Conservation (phyloP, 1,140 invertebrate genomes). For the Vanessa tameamea region DNA sequence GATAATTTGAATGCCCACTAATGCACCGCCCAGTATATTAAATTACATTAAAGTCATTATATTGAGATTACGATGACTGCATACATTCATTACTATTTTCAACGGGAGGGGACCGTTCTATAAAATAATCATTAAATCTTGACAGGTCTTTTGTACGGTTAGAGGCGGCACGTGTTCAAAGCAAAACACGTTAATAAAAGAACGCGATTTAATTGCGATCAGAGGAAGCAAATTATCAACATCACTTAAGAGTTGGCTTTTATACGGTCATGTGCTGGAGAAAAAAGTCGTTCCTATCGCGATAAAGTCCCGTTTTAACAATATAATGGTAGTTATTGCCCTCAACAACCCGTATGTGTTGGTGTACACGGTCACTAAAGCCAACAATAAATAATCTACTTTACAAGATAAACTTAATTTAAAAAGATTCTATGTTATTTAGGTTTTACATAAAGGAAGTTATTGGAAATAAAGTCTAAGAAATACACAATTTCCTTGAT, state of each 20-base stretch:
- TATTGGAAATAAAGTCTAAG: too few relatives aligned
- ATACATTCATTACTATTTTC: conserved; percentile 45
- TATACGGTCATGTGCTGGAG: conserved; percentile 11
- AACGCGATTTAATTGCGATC: conserved; percentile 35
- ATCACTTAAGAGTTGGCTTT: conserved; percentile 18
- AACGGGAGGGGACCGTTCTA: conserved; percentile 43
- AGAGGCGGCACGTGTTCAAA: conserved; percentile 42
- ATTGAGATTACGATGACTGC: conserved; percentile 50
- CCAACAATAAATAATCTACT: neutral
- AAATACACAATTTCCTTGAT: neutral
- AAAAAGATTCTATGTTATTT: neutral
- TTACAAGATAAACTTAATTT: neutral
- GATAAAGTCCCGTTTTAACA: conserved; percentile 13
- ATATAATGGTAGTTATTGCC: conserved; percentile 12
- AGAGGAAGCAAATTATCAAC: conserved; percentile 25
- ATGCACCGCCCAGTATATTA: conserved; percentile 56
- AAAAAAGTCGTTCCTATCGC: conserved; percentile 14
- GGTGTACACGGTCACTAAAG: neutral
- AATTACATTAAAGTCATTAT: conserved; percentile 58
- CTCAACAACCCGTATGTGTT: neutral
- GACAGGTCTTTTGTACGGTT: conserved; percentile 40
- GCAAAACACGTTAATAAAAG: conserved; percentile 37
- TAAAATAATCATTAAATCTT: conserved; percentile 44
- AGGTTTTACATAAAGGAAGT: too few relatives aligned
- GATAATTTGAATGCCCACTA: conserved; percentile 54